A percentile compares a stretch with the other conserved stretches of the same genome.
Evolutionary conservation across 2,113 vertebrate species (phyloP).

Genomic region (Centropus unirufus): DNA sequence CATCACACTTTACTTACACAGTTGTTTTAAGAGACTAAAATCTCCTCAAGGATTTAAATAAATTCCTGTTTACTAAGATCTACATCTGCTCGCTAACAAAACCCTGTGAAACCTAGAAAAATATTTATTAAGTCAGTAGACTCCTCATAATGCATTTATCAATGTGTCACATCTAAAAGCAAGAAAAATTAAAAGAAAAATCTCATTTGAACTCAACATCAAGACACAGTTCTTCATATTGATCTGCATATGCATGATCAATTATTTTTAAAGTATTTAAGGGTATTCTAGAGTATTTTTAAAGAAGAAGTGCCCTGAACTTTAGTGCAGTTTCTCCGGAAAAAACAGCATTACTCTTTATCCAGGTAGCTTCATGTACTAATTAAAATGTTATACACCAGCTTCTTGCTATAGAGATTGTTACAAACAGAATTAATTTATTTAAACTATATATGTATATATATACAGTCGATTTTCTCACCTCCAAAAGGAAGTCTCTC

Average conservation of each 20-base stretch:
- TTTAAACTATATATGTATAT: neutral
- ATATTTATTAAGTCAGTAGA: neutral
- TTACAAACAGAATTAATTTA: neutral
- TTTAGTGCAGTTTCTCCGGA: neutral
- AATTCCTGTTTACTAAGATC: neutral
- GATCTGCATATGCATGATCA: neutral
- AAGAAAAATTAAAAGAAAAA: neutral
- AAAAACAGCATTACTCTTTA: neutral
- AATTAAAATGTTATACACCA: neutral
- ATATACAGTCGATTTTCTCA: neutral
- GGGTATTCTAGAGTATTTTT: neutral
- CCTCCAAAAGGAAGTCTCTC: neutral
- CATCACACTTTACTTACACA: neutral
- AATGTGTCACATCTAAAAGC: neutral
- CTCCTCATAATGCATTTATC: neutral
- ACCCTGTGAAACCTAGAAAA: neutral
- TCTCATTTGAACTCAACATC: neutral
- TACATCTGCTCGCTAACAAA: neutral
- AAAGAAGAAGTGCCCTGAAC: neutral
- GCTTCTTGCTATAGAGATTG: neutral
- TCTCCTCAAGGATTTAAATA: neutral
- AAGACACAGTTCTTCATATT: neutral
- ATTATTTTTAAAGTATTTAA: neutral
- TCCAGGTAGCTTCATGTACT: neutral
- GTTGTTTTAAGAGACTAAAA: neutral